Base-by-base conservation (phyloP, 2,797 vertebrate species). In the Cossypha polioptera region DNA sequence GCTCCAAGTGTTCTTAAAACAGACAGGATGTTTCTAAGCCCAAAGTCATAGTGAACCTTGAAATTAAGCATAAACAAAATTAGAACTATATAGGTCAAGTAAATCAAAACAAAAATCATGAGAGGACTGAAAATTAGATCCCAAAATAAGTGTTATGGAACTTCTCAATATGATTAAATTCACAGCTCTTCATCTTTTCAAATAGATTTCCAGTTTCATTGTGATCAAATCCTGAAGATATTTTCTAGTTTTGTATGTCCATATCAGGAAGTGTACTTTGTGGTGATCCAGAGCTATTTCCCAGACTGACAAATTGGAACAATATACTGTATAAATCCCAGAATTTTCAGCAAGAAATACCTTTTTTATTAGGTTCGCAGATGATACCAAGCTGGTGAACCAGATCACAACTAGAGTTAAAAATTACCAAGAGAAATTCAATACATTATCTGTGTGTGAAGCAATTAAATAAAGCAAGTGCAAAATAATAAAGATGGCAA, bases 21-120 rank as follows among this genome's bases (percentile, higher is more conserved):
- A 5, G 98, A 99, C 94, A 99, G 89, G 93, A 99, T 99, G 96
- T 99, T 99, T 96, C 98, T 97, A 91, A 99, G 97, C 11, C 98
- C 98, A 57, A 99, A 99, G 89, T 99, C 98, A 74, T 99, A 99
- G 74, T 99, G 98, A 83, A 99, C 98, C 98, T 99, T 96, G 61
- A 89, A 74, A 93, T 55, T 91, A 92, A 61, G 21, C 28, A 88
- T 28, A 77, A 91, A 65, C 10, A 74, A 20, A 76, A 77, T 71
- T 40, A 15, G 45, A 68, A 85, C 5, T 43, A 40, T 35, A 82
- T 59, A 73, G 21, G 71, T 67, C 53, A 58, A 92, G 42, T 9
- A 35, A 26, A 59, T 26, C 18, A 59, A 59, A 85, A 36, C 22
- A 67, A 67, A 93, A 91, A 77, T 55, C 29, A 83, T 83, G 6